phyloP scores from a whole-genome alignment of 2,113 vertebrate species.

The Climacteris rufus region DNA sequence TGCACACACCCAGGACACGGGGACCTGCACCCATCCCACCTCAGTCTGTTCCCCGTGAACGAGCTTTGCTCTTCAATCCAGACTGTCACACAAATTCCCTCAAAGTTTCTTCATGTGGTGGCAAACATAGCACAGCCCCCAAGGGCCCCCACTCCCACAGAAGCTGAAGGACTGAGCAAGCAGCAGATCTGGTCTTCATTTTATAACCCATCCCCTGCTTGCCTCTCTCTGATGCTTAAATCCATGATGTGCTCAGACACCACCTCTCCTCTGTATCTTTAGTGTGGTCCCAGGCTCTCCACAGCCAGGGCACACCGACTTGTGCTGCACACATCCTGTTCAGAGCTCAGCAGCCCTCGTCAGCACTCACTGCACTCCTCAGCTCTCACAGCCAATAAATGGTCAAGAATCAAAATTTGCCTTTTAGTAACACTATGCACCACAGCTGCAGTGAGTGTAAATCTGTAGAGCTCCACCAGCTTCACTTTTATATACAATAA shows the following conservation, averaged over 20 bases:
- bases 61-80: neutral
- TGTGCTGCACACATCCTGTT: neutral
- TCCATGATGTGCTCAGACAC: neutral
- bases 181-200: neutral
- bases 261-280: neutral
- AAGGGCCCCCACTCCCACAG: neutral
- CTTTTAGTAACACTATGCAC: neutral
- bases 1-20: accelerated
- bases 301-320: neutral
- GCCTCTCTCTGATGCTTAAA: neutral
- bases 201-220: neutral
- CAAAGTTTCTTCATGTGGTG: neutral
- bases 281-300: neutral
- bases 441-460: neutral
- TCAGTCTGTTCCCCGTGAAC: neutral
- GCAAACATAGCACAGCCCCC: neutral
- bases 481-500: neutral
- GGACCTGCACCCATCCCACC: neutral
- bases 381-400: neutral
- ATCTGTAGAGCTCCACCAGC: neutral
- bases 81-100: neutral
- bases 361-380: neutral
- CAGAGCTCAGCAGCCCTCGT: neutral
- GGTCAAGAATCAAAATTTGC: neutral
- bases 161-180: neutral